Conservation (phyloP, 2,888 invertebrate genomes). For the Charanyca ferruginea region DNA sequence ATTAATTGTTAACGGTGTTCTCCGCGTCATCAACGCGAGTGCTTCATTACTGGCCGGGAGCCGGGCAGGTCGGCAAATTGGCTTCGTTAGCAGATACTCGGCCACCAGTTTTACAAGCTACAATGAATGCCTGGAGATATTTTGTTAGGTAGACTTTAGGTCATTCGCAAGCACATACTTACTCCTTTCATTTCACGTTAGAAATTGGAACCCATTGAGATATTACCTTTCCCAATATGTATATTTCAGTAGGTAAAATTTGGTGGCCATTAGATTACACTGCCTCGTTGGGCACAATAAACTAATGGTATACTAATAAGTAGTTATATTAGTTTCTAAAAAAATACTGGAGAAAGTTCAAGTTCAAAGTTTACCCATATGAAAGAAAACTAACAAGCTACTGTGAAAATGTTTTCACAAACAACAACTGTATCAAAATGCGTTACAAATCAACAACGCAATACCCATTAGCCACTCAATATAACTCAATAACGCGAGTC, state of each 20-base stretch:
- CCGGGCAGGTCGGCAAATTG: constrained; percentile 70
- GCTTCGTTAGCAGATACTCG: constrained; percentile 76
- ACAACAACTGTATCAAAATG: constrained; percentile 58
- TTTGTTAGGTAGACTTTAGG: constrained; percentile 28
- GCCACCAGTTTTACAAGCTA: constrained; percentile 56
- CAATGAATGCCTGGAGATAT: constrained; percentile 45
- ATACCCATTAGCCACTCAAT: constrained; percentile 80
- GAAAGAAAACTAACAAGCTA: constrained; percentile 8
- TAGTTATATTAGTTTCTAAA: neutral
- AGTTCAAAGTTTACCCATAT: neutral
- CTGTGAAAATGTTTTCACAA: constrained; percentile 44
- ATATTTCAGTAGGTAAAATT: too few relatives aligned
- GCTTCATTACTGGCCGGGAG: constrained; percentile 71
- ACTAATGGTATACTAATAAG: too few relatives aligned
- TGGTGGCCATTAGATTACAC: too few relatives aligned
- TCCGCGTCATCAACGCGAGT: constrained; percentile 57
- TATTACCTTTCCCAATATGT: too few relatives aligned
- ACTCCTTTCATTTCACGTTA: neutral
- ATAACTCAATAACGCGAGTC: constrained; percentile 84
- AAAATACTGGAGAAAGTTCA: neutral
- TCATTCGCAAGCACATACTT: constrained; percentile 18
- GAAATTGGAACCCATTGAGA: too few relatives aligned
- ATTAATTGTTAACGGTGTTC: constrained; percentile 69
- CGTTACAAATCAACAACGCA: constrained; percentile 66
- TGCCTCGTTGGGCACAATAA: too few relatives aligned